Evolutionary conservation across 2,113 vertebrate genomes (phyloP).

Genomic region (Rhabdornis inornatus): DNA sequence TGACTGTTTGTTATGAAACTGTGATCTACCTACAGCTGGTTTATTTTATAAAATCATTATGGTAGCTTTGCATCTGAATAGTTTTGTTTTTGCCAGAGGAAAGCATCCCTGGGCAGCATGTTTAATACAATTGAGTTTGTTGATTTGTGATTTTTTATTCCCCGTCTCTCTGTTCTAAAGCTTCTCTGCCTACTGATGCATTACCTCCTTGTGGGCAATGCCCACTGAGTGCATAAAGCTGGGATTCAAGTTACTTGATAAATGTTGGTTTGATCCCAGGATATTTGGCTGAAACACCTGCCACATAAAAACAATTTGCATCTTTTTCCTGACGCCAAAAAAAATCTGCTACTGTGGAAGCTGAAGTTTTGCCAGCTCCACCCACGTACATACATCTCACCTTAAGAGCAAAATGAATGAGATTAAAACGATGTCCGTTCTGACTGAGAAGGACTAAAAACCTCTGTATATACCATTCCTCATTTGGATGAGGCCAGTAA

Average conservation of each 20-base stretch:
- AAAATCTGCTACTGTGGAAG: not conserved
- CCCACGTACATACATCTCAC: not conserved
- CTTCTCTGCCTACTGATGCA: not conserved
- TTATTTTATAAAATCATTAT: not conserved
- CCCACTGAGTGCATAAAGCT: not conserved
- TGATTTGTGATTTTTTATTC: not conserved
- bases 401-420: not conserved
- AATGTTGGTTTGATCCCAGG: not conserved
- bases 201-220: not conserved
- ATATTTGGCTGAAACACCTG: slow-evolving; percentile 9
- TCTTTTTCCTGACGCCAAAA: not conserved
- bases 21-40: not conserved
- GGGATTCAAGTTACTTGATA: not conserved
- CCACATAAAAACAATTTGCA: not conserved
- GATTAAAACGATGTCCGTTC: not conserved
- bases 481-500: not conserved
- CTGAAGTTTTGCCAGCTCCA: not conserved
- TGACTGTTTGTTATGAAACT: not conserved
- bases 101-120: not conserved
- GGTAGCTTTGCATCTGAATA: not conserved
- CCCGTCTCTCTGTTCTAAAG: not conserved
- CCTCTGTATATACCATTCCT: not conserved
- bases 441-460: not conserved
- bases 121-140: not conserved
- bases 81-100: not conserved